Base-by-base conservation (phyloP, 2,797 vertebrate species). In the Protosalanx chinensis region DNA sequence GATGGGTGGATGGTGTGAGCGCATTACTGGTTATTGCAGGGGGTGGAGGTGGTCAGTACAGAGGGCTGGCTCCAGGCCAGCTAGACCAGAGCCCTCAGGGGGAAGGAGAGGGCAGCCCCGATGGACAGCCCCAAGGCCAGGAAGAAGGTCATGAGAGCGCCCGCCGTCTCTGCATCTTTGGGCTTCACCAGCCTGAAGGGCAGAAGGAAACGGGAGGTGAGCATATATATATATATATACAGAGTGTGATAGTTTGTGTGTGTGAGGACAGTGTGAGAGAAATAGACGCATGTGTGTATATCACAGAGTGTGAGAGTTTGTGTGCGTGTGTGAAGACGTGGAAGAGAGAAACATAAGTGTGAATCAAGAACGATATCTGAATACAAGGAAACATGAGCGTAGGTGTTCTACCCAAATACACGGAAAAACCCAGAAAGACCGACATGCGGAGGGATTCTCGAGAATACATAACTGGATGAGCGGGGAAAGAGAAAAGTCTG, bases 121-220 rank as follows among this genome's bases (percentile, higher is more conserved):
- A 94, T 83, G 51, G 94, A 95, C 49, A 97, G 89, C 5, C 95
- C 95, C 79, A 97, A 82, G 0, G 92, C 91, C 75, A 97, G 78
- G 87, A 97, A 97, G 88, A 96, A 97, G 10, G 95, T 95, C 95
- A 97, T 97, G 76, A 97, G 88, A 51, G 95, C 93, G 0, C 95
- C 95, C 0, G 94, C 93, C 0, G 94, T 92, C 81, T 96, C 95
- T 0, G 88, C 91, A 16, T 97, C 95, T 1, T 95, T 93, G 0
- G 89, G 77, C 41, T 90, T 84, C 76, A 97, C 95, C 78, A 94
- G 82, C 86, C 95, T 97, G 83, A 76, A 49, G 61, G 16, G 49
- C 15, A 46, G n/a, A 27, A 46, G 27, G 6, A 32, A 29, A n/a
- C 8, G n/a, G 7, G 15, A 18, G 46, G 41, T 20, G 41, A 12